Evolutionary conservation across 2,113 vertebrate species (phyloP), one percentile per base, ranked within the genome.

Genomic region (Aythya baeri): DNA sequence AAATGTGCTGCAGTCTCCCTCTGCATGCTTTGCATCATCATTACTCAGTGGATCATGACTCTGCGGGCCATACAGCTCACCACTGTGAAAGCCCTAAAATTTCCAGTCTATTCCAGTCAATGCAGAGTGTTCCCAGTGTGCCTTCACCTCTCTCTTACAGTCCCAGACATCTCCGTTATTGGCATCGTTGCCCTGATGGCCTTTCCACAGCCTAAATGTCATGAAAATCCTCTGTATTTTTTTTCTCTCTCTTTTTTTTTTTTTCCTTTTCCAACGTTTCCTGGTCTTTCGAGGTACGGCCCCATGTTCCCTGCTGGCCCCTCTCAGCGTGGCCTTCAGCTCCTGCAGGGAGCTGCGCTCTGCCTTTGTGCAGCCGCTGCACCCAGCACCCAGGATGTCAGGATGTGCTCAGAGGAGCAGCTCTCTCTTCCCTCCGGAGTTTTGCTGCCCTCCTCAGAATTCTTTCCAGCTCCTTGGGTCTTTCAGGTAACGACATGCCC

Each of bases 401-500:
- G 38, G 65, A 74, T 44, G 32, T 78, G 52, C 72, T 68, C 0
- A 27, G 38, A 73, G 71, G 43, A 85, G 9, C 49, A 9, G 38
- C 21, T 74, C 31, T 75, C 49, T 88, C 88, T 36, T 80, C 71
- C 61, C 1, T 2, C 10, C 1, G 17, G 26, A 62, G 54, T 50
- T 95, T 65, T 89, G 44, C 77, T 94, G 68, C 62, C 59, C 58
- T 88, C 88, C 77, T 93, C 77, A 86, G 86, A 70, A 93, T 84
- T 91, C 88, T 65, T 90, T 92, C 74, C 91, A 70, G 49, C 61
- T 73, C 63, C n/a, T 83, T 52, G 7, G 68, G 31, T 66, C 50
- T 76, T 93, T 96, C 94, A 96, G 92, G 96, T 95, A 95, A 79
- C 1, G 2, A 89, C 93, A 91, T 77, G 91, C 93, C 91, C 86